Evolutionary conservation across 2,888 invertebrate species (phyloP).

Genomic region (Dryocosmus kuriphilus): DNA sequence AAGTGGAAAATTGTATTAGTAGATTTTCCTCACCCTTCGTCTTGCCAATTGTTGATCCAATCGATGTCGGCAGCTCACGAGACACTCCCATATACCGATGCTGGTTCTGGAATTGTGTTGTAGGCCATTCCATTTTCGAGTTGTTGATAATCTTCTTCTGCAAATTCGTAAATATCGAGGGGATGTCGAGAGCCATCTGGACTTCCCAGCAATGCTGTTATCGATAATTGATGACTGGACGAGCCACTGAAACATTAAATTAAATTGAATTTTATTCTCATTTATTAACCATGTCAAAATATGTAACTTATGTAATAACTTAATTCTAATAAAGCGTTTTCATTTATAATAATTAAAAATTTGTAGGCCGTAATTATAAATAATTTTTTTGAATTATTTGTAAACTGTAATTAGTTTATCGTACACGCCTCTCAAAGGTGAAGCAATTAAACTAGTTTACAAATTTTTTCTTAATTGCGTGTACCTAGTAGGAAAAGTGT

Average conservation of each 20-base stretch:
- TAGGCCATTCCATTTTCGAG: constrained; percentile 74
- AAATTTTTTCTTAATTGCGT: too few species aligned
- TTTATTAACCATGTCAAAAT: too few species aligned
- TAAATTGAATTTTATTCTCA: background rate
- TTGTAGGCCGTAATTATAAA: too few species aligned
- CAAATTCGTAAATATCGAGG: constrained; percentile 84
- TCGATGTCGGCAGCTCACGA: constrained; percentile 86
- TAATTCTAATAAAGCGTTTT: too few species aligned
- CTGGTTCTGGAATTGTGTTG: constrained; percentile 75
- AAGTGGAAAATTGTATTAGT: constrained; percentile 1
- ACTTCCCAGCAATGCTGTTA: constrained; percentile 89
- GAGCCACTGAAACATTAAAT: constrained; percentile 80
- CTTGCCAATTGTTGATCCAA: constrained; percentile 90
- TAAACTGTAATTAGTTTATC: background rate
- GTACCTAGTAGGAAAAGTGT: too few species aligned
- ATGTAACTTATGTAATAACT: too few species aligned
- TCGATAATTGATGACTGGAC: constrained; percentile 90
- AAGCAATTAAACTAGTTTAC: too few species aligned
- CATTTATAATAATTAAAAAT: too few species aligned
- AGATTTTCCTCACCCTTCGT: constrained; percentile 82
- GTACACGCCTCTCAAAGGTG: background rate
- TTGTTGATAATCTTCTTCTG: constrained; percentile 80
- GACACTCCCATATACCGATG: constrained; percentile 86
- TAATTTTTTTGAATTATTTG: background rate
- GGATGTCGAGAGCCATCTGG: constrained; percentile 90